These are phyloP conservation scores for Tyrannus savana DNA, from an alignment of 2,113 vertebrate genomes.

Conservation along the genomic window DNA sequence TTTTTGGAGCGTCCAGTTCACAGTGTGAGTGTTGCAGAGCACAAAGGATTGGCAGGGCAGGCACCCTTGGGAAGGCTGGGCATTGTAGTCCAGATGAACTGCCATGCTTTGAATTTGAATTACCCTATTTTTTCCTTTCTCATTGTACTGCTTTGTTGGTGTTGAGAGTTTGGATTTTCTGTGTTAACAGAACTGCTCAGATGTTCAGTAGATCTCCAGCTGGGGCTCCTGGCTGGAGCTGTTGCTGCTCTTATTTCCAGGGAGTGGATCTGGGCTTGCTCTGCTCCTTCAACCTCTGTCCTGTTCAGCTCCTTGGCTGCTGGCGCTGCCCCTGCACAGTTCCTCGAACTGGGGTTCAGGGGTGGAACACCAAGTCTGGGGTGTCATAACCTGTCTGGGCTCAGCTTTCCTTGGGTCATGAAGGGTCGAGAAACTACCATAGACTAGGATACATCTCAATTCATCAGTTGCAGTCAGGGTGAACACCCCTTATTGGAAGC, in stretches of 20 bases:
- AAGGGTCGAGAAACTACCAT: not conserved
- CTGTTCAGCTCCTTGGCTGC: not conserved
- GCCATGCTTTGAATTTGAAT: not conserved
- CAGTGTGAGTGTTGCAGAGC: not conserved
- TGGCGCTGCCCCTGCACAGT: not conserved
- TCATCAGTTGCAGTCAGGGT: not conserved
- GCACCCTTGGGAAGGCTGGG: not conserved
- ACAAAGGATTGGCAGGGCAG: not conserved
- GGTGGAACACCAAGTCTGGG: not conserved
- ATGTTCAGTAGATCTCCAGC: not conserved
- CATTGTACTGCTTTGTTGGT: not conserved
- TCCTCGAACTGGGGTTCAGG: not conserved
- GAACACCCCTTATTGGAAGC: not conserved
- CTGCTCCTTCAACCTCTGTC: not conserved
- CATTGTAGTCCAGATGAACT: not conserved
- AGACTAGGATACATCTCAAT: not conserved
- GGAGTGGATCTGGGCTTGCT: not conserved
- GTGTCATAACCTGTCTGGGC: not conserved
- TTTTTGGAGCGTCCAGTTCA: not conserved
- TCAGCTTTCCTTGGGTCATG: not conserved
- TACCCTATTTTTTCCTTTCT: not conserved
- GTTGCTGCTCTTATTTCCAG: not conserved
- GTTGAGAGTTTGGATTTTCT: constrained; percentile 17
- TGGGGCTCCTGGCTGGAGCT: constrained; percentile 27
- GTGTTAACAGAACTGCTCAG: not conserved